Percentiles rank a stretch among this genome's conserved stretches.
Evolutionary conservation across 2,797 vertebrate species (phyloP).

Genomic region (Serranus cabrilla): DNA sequence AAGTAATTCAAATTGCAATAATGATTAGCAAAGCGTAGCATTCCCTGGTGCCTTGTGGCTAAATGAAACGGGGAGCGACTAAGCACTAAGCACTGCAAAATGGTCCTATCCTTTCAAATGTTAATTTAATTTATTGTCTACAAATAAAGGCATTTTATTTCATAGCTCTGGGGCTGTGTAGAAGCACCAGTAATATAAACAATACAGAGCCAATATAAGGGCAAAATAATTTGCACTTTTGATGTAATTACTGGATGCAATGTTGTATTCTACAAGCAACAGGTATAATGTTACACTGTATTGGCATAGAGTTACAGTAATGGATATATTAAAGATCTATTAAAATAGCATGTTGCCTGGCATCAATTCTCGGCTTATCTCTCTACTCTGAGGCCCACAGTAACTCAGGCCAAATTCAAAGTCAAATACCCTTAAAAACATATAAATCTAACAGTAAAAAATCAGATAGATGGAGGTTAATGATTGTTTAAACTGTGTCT

Average conservation of each 20-base stretch:
- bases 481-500: background rate
- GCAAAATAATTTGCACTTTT: background rate
- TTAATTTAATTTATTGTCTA: slow-evolving; percentile 46
- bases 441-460: background rate
- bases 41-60: slow-evolving; percentile 25
- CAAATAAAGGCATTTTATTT: slow-evolving; percentile 38
- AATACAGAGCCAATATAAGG: background rate
- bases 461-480: background rate
- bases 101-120: slow-evolving; percentile 47
- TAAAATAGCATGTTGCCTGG: background rate
- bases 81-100: slow-evolving; percentile 32
- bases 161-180: slow-evolving; percentile 4
- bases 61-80: slow-evolving; percentile 45
- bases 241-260: background rate
- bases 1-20: slow-evolving; percentile 42
- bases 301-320: background rate
- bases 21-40: slow-evolving; percentile 31
- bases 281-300: background rate
- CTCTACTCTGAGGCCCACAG: background rate
- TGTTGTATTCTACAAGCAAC: slow-evolving; percentile 20
- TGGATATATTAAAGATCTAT: slow-evolving; percentile 7
- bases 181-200: slow-evolving; percentile 8
- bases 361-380: slow-evolving; percentile 1
- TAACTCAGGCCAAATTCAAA: too few species aligned
- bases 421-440: slow-evolving; percentile 5